Evolutionary conservation across 2,113 vertebrate genomes (phyloP).

Genomic region (Phasianus colchicus): DNA sequence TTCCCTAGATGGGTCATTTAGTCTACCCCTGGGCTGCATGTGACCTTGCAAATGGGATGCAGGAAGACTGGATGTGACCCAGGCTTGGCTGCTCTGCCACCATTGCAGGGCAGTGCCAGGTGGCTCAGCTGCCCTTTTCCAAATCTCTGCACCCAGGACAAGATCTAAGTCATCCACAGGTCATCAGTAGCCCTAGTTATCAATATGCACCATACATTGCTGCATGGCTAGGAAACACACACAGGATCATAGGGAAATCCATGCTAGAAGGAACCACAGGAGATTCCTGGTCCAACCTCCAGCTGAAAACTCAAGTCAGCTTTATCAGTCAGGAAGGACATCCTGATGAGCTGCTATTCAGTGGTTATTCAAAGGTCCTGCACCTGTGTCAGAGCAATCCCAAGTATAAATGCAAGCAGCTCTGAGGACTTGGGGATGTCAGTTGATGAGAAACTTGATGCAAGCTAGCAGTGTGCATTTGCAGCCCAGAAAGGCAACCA

Average conservation of each 20-base stretch:
- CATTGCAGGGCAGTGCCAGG: neutral
- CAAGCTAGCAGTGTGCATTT: neutral
- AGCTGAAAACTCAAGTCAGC: neutral
- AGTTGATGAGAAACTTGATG: neutral
- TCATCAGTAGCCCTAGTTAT: neutral
- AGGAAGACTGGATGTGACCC: neutral
- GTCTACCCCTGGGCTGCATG: neutral
- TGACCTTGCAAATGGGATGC: neutral
- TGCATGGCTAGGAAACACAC: neutral
- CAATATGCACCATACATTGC: neutral
- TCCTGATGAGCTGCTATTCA: neutral
- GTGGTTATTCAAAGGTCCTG: neutral
- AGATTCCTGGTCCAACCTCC: neutral
- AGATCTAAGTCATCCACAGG: neutral
- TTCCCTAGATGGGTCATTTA: accelerated
- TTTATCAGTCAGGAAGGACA: neutral
- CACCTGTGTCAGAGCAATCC: neutral
- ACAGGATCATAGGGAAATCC: neutral
- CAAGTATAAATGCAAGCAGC: neutral
- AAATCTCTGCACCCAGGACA: neutral
- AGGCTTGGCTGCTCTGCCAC: neutral
- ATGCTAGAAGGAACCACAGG: neutral
- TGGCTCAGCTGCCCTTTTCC: neutral
- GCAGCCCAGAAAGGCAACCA: neutral
- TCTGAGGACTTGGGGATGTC: neutral